A percentile compares a stretch with the other conserved stretches of the same genome.
Evolutionary conservation across 2,797 vertebrate species (phyloP).

Genomic region (Lepilemur ruficaudatus): DNA sequence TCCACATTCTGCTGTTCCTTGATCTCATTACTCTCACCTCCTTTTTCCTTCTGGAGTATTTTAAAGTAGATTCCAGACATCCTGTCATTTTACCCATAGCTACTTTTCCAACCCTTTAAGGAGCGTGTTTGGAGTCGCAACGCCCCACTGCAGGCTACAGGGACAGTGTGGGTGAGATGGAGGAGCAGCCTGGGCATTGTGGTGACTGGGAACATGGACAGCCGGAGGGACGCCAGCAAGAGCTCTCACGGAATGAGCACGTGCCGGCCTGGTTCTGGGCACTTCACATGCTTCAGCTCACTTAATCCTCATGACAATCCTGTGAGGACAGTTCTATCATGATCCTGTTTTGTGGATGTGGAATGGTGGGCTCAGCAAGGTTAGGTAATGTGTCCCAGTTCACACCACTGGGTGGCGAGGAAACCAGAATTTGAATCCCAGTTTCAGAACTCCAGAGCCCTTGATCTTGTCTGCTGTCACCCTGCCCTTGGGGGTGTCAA

Average conservation of each 20-base stretch:
- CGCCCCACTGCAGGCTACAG: background rate
- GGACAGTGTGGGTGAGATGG: background rate
- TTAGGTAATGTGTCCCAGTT: background rate
- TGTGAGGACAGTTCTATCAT: fast-evolving
- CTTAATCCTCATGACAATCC: background rate
- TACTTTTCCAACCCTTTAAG: background rate
- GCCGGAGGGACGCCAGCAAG: too few relatives aligned
- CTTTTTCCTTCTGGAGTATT: background rate
- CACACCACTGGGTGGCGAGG: background rate
- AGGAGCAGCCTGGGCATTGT: background rate
- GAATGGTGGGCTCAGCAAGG: background rate
- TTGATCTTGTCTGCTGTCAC: background rate
- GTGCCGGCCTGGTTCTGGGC: background rate
- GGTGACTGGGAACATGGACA: background rate
- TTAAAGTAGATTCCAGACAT: background rate
- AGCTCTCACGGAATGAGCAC: fast-evolving
- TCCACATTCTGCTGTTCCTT: background rate
- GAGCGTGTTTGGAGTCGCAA: background rate
- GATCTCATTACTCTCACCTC: background rate
- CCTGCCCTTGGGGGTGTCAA: background rate
- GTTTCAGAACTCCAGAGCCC: background rate
- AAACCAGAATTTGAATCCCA: background rate
- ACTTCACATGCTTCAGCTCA: background rate
- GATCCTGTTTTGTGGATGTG: background rate
- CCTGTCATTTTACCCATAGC: background rate